Conservation (phyloP, 2,113 vertebrate genomes). For the Pandion haliaetus region DNA sequence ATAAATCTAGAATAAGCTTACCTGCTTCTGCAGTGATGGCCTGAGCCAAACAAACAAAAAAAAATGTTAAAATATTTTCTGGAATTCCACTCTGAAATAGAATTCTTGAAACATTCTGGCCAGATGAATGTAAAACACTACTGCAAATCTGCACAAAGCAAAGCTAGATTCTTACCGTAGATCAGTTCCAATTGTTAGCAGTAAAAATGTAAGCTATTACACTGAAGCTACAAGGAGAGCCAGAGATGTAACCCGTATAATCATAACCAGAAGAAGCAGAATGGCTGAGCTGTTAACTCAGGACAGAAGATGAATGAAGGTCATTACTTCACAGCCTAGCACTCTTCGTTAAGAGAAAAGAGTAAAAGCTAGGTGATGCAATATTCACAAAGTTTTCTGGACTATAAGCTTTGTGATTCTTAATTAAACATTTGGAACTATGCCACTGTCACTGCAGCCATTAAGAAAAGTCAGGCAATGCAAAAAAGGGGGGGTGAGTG, state of each 20-base stretch:
- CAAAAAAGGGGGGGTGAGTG: background rate
- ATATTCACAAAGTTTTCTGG: background rate
- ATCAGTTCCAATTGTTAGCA: background rate
- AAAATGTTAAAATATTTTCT: background rate
- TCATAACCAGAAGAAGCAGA: background rate
- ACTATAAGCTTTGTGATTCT: background rate
- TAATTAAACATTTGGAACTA: background rate
- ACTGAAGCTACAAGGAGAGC: background rate
- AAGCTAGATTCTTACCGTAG: background rate
- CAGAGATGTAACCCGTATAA: background rate
- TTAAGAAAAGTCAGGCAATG: background rate
- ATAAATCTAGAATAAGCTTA: background rate
- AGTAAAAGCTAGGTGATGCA: background rate
- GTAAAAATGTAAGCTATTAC: background rate
- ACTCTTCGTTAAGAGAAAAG: accelerated
- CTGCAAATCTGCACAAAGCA: background rate
- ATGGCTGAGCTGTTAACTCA: background rate
- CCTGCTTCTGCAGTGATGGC: background rate
- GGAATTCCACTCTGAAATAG: background rate
- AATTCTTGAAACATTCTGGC: background rate
- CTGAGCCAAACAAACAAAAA: background rate
- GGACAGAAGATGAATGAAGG: background rate
- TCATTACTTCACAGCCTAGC: background rate
- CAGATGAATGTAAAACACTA: background rate
- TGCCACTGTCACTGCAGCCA: background rate